Conservation (phyloP, 2,888 invertebrate species). For the Drosophila yooni region DNA sequence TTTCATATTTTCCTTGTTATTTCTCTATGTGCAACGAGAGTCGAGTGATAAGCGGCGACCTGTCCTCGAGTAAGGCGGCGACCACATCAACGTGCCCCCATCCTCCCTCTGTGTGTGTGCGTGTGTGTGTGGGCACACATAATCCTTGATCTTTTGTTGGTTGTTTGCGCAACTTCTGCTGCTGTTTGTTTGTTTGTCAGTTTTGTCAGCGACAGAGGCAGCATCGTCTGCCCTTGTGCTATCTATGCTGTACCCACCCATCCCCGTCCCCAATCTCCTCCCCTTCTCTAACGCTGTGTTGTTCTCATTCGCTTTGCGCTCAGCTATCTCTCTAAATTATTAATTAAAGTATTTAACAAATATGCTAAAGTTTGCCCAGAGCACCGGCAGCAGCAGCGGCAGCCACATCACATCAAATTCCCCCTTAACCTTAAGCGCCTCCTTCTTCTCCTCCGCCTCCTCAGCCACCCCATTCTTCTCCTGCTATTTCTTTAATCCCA, state of each 20-base stretch:
- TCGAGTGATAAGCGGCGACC: conserved; percentile 31
- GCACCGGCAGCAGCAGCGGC: conserved; percentile 35
- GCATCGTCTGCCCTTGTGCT: neutral
- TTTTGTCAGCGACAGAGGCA: conserved; percentile 49
- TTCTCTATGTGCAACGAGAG: neutral
- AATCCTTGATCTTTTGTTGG: conserved; percentile 83
- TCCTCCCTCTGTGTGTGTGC: neutral
- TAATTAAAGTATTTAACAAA: conserved; percentile 84
- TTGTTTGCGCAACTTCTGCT: conserved; percentile 77
- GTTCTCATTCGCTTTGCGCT: neutral
- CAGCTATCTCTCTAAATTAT: conserved; percentile 77
- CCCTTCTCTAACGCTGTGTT: neutral
- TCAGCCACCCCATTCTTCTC: neutral
- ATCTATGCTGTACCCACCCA: neutral
- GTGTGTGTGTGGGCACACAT: conserved; percentile 46
- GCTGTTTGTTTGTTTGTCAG: conserved; percentile 41
- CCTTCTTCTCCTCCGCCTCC: neutral
- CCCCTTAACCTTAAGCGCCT: neutral
- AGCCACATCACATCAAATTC: conserved; percentile 17
- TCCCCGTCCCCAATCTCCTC: neutral
- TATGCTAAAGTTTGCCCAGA: conserved; percentile 74
- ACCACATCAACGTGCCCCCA: conserved; percentile 52
- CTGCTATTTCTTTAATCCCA: conserved; percentile 16
- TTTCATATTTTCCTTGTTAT: neutral
- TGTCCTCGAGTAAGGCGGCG: conserved; percentile 21